Conservation (phyloP, 2,113 vertebrate species). For the Crocuta crocuta region DNA sequence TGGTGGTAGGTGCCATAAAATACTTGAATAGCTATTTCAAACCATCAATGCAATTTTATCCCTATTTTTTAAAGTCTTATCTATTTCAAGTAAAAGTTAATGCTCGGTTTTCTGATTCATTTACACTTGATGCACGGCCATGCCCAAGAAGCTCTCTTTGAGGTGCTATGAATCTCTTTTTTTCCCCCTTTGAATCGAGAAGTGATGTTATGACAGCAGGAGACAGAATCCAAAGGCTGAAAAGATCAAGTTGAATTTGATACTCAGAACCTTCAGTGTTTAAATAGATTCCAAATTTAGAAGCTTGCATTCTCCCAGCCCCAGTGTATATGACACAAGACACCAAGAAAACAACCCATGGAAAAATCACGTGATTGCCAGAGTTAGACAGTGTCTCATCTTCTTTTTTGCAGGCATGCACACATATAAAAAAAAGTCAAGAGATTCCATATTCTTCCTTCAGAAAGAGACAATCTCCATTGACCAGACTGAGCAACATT, state of each 20-base stretch:
- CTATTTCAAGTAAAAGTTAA: constrained; percentile 78
- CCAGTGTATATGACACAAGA: not conserved
- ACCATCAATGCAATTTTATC: constrained; percentile 39
- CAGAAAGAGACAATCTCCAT: not conserved
- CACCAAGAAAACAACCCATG: not conserved
- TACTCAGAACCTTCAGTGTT: constrained; percentile 56
- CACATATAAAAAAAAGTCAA: not conserved
- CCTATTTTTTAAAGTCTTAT: constrained; percentile 63
- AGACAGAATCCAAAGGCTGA: constrained; percentile 73
- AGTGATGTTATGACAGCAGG: constrained; percentile 74
- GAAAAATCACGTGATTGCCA: not conserved
- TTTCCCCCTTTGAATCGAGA: constrained; percentile 60
- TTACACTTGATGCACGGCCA: constrained; percentile 56
- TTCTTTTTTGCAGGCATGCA: not conserved
- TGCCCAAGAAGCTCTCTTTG: constrained; percentile 58
- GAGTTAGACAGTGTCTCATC: not conserved
- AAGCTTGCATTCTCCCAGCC: constrained; percentile 43
- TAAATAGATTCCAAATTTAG: constrained; percentile 71
- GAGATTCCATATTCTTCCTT: not conserved
- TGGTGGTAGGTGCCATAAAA: constrained; percentile 54
- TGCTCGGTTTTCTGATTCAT: constrained; percentile 76
- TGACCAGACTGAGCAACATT: not conserved
- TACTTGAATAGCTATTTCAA: constrained; percentile 61
- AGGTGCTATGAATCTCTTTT: constrained; percentile 49
- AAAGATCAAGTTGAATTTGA: constrained; percentile 75